Percentiles rank a stretch among this genome's conserved stretches.
These are phyloP conservation scores for Parthenolecanium corni DNA, from an alignment of 2,888 invertebrate species.

Conservation along the genomic window DNA sequence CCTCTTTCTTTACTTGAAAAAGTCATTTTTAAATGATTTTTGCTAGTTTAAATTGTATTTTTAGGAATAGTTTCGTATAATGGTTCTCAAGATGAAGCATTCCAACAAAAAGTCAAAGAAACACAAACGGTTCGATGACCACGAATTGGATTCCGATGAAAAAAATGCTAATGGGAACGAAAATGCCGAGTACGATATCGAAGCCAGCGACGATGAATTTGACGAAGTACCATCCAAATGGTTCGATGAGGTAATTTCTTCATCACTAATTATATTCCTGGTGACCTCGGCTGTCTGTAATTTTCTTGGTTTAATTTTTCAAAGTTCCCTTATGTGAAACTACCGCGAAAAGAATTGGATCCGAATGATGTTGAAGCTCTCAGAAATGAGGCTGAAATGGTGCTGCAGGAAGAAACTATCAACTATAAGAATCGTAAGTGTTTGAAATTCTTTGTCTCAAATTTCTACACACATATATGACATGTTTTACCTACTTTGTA, in stretches of 20 bases:
- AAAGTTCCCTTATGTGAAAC: constrained; percentile 7
- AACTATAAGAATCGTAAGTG: constrained; percentile 51
- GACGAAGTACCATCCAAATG: constrained; percentile 45
- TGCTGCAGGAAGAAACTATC: constrained; percentile 51
- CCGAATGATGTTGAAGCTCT: constrained; percentile 48
- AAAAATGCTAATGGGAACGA: no score
- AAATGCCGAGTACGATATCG: constrained; percentile 44
- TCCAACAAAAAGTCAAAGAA: no score
- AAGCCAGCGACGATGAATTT: constrained; percentile 42
- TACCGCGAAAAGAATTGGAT: constrained; percentile 42
- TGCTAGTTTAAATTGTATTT: no score
- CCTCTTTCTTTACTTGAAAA: no score
- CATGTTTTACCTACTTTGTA: no score
- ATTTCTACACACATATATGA: no score
- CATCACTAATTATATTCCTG: constrained; percentile 19
- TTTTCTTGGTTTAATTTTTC: background rate
- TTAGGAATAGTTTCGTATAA: no score
- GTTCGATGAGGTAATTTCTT: constrained; percentile 43
- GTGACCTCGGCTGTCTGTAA: background rate
- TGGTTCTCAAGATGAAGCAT: no score
- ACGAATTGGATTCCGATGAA: no score
- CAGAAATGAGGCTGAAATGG: constrained; percentile 54
- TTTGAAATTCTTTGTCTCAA: background rate
- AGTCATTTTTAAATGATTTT: no score
- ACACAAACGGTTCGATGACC: no score